A percentile compares a stretch with the other conserved stretches of the same genome.
Conservation (phyloP, 35 echinoderm and acorn worm genomes). For the Anneissia japonica region DNA sequence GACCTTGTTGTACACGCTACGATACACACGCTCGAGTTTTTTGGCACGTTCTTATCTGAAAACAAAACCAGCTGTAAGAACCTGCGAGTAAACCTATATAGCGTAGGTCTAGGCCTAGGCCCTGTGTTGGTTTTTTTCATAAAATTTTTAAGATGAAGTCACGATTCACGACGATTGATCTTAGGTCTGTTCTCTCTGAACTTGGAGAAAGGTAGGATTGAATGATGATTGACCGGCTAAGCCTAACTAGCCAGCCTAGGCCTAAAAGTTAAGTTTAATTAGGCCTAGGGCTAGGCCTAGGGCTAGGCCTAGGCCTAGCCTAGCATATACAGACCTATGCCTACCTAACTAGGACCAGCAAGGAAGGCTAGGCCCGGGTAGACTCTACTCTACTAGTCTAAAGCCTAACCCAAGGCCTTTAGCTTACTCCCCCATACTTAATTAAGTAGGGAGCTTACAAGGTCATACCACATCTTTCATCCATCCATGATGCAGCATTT, state of each 20-base stretch:
- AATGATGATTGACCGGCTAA: too few relatives aligned
- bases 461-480: background rate
- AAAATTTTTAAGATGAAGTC: slow-evolving; percentile 40
- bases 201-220: slow-evolving; percentile 53
- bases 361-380: too few relatives aligned
- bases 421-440: too few relatives aligned
- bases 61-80: too few relatives aligned
- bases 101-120: too few relatives aligned
- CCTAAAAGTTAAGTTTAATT: background rate
- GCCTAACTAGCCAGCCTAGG: background rate
- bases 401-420: too few relatives aligned
- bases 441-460: too few relatives aligned
- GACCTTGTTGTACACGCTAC: too few relatives aligned
- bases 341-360: background rate
- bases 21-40: too few relatives aligned
- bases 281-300: background rate
- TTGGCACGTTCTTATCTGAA: too few relatives aligned
- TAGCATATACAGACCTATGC: background rate
- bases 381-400: background rate
- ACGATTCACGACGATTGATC: slow-evolving; percentile 82
- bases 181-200: slow-evolving; percentile 55
- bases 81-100: too few relatives aligned
- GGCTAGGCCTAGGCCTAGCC: background rate
- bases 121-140: too few relatives aligned
- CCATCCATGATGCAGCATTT: background rate